These are phyloP conservation scores for Sciurus carolinensis DNA, from an alignment of 2,797 vertebrate genomes.

Conservation along the genomic window DNA sequence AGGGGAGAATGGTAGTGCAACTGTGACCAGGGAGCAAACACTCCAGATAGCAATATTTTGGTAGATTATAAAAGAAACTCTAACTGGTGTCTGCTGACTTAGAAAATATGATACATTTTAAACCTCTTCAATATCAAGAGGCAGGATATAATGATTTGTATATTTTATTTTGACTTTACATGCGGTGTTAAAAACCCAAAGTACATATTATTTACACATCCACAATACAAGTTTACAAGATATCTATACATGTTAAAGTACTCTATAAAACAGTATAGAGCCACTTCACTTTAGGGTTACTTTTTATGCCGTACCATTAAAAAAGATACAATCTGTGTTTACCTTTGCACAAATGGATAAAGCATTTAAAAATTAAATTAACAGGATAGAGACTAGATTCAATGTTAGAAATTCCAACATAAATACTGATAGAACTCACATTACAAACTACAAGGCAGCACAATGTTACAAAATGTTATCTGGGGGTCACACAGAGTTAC, in stretches of 20 bases:
- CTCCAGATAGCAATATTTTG: slow-evolving; percentile 12
- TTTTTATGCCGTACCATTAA: slow-evolving; percentile 96
- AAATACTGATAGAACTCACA: slow-evolving; percentile 95
- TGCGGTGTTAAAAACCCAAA: slow-evolving; percentile 99
- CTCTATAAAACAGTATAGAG: slow-evolving; percentile 96
- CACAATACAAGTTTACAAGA: slow-evolving; percentile 99
- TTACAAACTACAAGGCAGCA: slow-evolving; percentile 99
- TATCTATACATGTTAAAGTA: slow-evolving; percentile 99
- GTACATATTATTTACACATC: slow-evolving; percentile 99
- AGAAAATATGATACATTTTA: not conserved
- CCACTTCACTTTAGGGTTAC: slow-evolving; percentile 94
- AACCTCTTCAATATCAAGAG: slow-evolving; percentile 68
- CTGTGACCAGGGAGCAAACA: not conserved
- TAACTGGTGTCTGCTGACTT: not conserved
- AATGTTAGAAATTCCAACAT: slow-evolving; percentile 96
- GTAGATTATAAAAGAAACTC: slow-evolving; percentile 40
- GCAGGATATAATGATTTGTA: slow-evolving; percentile 87
- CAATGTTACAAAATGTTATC: slow-evolving; percentile 94
- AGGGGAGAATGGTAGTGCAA: not conserved
- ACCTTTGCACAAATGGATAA: slow-evolving; percentile 95
- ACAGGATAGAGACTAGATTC: slow-evolving; percentile 95
- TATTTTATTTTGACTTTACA: slow-evolving; percentile 99
- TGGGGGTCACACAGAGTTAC: slow-evolving; percentile 90
- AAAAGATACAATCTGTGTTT: slow-evolving; percentile 96
- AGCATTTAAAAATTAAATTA: slow-evolving; percentile 94